A percentile compares a stretch with the other conserved stretches of the same genome.
Evolutionary conservation across 2,113 vertebrate species (phyloP).

Genomic region (Notarius lentiginosus): DNA sequence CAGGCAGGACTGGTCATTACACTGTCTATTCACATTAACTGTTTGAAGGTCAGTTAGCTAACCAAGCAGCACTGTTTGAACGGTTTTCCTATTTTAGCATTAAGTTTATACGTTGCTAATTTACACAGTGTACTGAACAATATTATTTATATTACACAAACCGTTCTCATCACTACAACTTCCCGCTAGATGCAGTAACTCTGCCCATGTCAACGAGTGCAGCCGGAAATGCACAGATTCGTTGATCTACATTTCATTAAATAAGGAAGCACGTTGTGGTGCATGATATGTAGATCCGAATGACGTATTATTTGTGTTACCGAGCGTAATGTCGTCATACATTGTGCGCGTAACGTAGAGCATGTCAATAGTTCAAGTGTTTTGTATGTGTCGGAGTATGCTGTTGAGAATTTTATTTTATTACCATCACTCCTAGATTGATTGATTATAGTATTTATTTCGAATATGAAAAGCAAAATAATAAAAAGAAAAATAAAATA

Average conservation of each 20-base stretch:
- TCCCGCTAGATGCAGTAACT: conserved; percentile 5
- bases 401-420: not conserved
- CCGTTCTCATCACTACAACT: not conserved
- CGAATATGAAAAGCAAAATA: too few species aligned
- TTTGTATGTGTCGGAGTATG: not conserved
- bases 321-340: not conserved
- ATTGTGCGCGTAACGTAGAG: not conserved
- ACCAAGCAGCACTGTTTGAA: not conserved
- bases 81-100: not conserved
- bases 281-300: conserved; percentile 2
- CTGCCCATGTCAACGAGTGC: not conserved
- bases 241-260: not conserved
- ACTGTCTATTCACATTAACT: not conserved
- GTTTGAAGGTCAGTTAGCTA: not conserved
- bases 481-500: too few species aligned
- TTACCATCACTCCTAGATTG: not conserved
- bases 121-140: not conserved
- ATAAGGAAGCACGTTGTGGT: accelerated
- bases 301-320: not conserved
- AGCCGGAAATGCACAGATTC: not conserved
- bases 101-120: not conserved
- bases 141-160: too few species aligned
- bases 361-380: not conserved
- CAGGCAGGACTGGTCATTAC: not conserved
- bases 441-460: too few species aligned